Evolutionary conservation across 2,888 invertebrate genomes (phyloP).

Genomic region (Leptinotarsa peninsularis): DNA sequence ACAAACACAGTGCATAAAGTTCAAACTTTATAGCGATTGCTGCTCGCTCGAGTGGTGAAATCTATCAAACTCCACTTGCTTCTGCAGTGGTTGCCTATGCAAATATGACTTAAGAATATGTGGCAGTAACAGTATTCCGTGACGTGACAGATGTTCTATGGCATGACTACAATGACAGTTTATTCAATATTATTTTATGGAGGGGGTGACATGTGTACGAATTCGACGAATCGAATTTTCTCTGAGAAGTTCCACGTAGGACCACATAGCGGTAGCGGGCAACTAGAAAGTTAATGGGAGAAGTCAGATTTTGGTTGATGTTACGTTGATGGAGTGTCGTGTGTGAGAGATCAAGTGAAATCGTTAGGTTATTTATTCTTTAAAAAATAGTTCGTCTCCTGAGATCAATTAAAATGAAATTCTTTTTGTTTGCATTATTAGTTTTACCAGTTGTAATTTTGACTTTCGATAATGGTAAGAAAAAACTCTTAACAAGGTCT

Average conservation of each 20-base stretch:
- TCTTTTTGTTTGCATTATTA: conserved; percentile 74
- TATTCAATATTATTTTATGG: not conserved
- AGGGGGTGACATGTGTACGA: conserved; percentile 63
- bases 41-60: too few relatives aligned
- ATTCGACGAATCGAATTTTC: too few relatives aligned
- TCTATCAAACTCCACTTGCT: too few relatives aligned
- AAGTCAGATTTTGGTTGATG: conserved; percentile 24
- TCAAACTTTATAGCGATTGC: too few relatives aligned
- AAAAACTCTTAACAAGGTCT: conserved; percentile 11
- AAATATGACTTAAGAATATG: too few relatives aligned
- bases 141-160: not conserved
- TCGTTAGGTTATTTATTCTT: conserved; percentile 29
- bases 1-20: too few relatives aligned
- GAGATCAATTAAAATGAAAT: conserved; percentile 69
- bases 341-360: not conserved
- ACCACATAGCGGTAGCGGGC: conserved; percentile 43
- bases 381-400: conserved; percentile 2
- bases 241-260: conserved; percentile 62
- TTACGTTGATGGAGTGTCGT: conserved; percentile 15
- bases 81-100: too few relatives aligned
- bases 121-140: too few relatives aligned
- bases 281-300: conserved; percentile 39
- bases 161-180: not conserved
- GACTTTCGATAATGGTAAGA: conserved; percentile 80
- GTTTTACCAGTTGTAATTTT: conserved; percentile 80